These are phyloP conservation scores for Danionella cerebrum DNA, from an alignment of 2,113 vertebrate genomes.

Conservation along the genomic window DNA sequence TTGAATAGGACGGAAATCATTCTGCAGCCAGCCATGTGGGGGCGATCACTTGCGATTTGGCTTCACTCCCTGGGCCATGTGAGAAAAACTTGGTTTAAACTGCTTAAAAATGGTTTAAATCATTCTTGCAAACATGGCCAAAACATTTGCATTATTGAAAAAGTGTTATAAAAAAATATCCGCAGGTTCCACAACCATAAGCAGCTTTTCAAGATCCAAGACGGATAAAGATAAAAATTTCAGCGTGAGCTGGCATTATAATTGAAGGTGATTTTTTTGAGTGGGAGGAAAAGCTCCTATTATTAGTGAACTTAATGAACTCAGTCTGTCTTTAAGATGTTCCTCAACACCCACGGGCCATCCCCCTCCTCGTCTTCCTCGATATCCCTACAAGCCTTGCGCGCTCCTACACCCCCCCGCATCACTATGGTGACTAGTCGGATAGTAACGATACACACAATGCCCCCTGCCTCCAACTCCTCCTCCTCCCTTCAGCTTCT, in stretches of 20 bases:
- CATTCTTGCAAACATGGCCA: no score
- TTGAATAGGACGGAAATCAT: no score
- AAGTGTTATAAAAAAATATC: background rate
- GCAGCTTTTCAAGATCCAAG: background rate
- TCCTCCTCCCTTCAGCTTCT: slow-evolving; percentile 29
- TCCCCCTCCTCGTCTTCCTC: slow-evolving; percentile 43
- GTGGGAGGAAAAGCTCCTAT: slow-evolving; percentile 38
- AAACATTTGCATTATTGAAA: no score
- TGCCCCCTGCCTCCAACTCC: no score
- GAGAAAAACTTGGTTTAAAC: no score
- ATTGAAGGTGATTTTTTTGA: slow-evolving; percentile 11
- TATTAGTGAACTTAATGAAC: slow-evolving; percentile 60
- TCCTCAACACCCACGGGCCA: slow-evolving; percentile 27
- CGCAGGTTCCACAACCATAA: background rate
- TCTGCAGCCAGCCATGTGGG: no score
- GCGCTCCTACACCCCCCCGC: slow-evolving; percentile 10
- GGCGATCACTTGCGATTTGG: no score
- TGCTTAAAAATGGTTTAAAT: no score
- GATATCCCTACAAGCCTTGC: slow-evolving; percentile 56
- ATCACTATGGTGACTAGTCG: slow-evolving; percentile 65
- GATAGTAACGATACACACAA: slow-evolving; percentile 50
- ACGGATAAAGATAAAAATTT: background rate
- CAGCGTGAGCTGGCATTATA: background rate
- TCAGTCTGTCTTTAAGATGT: slow-evolving; percentile 50
- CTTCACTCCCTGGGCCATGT: no score